Base-by-base conservation (phyloP, 2,888 invertebrate genomes). In the Schizaphis graminum region DNA sequence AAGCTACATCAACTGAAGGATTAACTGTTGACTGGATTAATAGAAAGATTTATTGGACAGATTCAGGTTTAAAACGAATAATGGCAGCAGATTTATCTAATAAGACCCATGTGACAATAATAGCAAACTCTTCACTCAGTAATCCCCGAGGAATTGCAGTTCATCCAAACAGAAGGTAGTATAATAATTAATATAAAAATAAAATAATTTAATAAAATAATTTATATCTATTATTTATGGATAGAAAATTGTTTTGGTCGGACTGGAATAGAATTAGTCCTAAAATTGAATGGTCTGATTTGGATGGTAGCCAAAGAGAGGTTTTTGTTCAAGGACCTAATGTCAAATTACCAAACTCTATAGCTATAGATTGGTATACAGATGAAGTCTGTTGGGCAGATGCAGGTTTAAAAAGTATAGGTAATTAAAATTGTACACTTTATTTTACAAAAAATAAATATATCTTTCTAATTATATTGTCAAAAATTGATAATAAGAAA, bases 141-240 rank as follows among this genome's bases (percentile, higher is more conserved):
- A 99, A 99, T 96, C 99, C 99, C 0, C 97, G 99, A 95, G 99
- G 99, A 94, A 98, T 99, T 95, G 99, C 98, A 11, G 98, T 99
- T 16, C 99, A 99, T 97, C 98, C 99, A 77, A 97, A 97, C 95
- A 96, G 97, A 96, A 98, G 98, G 98, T 98, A 92, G 93, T 86
- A 93, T 16, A 41, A 94, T 92, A 44, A 26, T 87, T 57, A 8
- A 57, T 77, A 41, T 57, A 84, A 88, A 57, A 67, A 35, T 90
- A 44, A 47, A 94, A 89, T 7, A 11, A 93, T 53, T 56, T 26
- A 88, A 92, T 84, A 61, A 26, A 49, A 28, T 94, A 47, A 67
- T 92, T n/a, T 1, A 84, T 91, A 41, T 57, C 26, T 41, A 90
- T 67, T 90, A 57, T 92, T 91, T n/a, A 77, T 95, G 96, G 96